Evolutionary conservation across 2,888 invertebrate species (phyloP), one percentile per base, ranked within the genome.

Genomic region (Alloplasta piceator): DNA sequence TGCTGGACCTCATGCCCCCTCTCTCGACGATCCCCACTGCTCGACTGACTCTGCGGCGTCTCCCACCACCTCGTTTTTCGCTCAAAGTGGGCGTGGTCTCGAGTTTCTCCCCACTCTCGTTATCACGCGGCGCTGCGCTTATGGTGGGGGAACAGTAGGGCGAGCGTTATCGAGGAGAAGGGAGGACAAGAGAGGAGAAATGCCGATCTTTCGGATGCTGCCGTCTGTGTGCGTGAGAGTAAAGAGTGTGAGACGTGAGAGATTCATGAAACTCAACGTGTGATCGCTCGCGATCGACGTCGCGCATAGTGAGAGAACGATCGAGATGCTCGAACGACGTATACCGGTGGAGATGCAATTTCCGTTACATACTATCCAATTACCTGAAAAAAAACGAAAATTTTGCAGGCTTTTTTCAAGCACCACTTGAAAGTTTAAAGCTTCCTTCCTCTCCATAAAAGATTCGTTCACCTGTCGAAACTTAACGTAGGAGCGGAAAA

Each of bases 1-100:
- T 70, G 74, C 75, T 81, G 82, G 74, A 78, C 83, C 83, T 26
- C 26, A 60, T 77, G 66, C 78, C 79, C 84, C 80, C 72, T 64
- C 79, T 64, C 74, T 80, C 67, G 67, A 64, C 78, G 78, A 75
- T 80, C 78, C 82, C 16, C 84, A 78, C 75, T 72, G 76, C 39
- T 16, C 74, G 56, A 55, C 73, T 46, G 39, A 64, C 71, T 74
- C 67, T 43, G 50, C 72, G 56, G 9, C 52, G 60, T 63, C 76
- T 58, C 81, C 85, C 85, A 80, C 70, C 67, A 60, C 43, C 14
- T 5, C 7, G n/a, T 7, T 46, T 52, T 68, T 48, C 38, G 64
- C 38, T 36, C 55, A 10, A 61, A 72, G 56, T 68, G 75, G 75
- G 74, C 67, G 60, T 77, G 78, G 75, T 60, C 82, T 78, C 77